Base-by-base conservation (phyloP, 35 echinoderm and acorn worm species). In the Acanthaster planci region DNA sequence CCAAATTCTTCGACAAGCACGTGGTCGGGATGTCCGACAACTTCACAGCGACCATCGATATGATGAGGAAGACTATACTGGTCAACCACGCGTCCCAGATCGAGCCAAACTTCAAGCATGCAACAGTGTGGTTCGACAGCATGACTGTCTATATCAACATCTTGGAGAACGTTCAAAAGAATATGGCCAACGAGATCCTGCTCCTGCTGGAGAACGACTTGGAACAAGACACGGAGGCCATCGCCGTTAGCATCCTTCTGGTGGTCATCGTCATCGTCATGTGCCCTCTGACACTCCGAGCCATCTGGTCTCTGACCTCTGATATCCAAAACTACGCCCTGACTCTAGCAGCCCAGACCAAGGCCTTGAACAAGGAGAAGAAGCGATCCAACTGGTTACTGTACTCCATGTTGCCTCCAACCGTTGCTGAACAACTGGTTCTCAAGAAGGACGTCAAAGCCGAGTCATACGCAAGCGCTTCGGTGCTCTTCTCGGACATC, bases 71-170 rank as follows among this genome's bases (percentile, higher is more conserved):
- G 38, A 57, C 59, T 14, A 85, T 93, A 50, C 35, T 85, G 32
- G 81, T 85, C 8, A 78, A 82, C 76, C 77, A 84, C 3, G 77
- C 37, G 16, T 37, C 30, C 0, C 51, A 26, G 16, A 36, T 52
- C 21, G 38, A 84, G 22, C 86, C 92, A 2, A 88, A 89, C 22
- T 93, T 89, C 58, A 55, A 80, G 0, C 86, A 89, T 17, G 92
- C 86, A 1, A 88, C 68, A 27, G 7, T 84, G 6, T 93, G 92
- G 92, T 88, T 93, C 39, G 92, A 93, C 75, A 84, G 76, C 35
- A 93, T 93, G 92, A 93, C 86, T 4, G 86, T 86, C 35, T 93
- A 93, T 39, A 86, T 93, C 39, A 76, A 89, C 58, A 85, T 93
- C 44, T 58, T 93, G 12, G 92, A 88, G 37, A 85, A 89, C 82